These are phyloP conservation scores for Caenorhabditis latens DNA, from an alignment of 1,140 invertebrate species.

Conservation along the genomic window DNA sequence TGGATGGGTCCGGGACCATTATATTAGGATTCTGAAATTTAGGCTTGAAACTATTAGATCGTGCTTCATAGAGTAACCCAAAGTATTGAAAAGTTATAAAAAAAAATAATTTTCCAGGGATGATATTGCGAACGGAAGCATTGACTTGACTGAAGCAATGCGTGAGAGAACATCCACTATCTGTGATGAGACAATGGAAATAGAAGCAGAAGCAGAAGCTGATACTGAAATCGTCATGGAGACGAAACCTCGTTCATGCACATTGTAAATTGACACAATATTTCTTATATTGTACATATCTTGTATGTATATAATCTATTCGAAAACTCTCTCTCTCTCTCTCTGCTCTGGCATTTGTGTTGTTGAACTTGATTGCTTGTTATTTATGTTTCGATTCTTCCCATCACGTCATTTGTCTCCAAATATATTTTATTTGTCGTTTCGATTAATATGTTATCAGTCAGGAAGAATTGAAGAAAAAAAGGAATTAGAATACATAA, in stretches of 20 bases:
- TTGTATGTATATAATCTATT: constrained; percentile 20
- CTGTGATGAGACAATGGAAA: constrained; percentile 25
- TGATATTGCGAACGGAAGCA: neutral
- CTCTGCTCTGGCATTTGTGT: constrained; percentile 3
- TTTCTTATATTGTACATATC: neutral
- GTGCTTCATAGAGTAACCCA: too few relatives aligned
- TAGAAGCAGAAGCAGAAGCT: neutral
- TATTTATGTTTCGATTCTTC: neutral
- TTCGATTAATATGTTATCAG: constrained; percentile 42
- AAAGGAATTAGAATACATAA: neutral
- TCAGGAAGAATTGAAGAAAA: constrained; percentile 1
- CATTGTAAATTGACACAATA: constrained; percentile 6
- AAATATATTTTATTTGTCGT: constrained; percentile 49
- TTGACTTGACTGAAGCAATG: constrained; percentile 6
- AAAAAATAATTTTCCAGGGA: neutral
- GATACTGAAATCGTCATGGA: constrained; percentile 17
- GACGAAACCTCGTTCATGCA: constrained; percentile 37
- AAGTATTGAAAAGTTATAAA: neutral
- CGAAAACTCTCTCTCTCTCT: too few relatives aligned
- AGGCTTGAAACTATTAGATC: too few relatives aligned
- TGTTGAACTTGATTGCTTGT: constrained; percentile 50
- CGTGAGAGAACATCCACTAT: constrained; percentile 35
- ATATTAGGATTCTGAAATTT: too few relatives aligned
- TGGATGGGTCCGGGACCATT: too few relatives aligned
- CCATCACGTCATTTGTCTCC: constrained; percentile 23